Conservation (phyloP, 2,113 vertebrate genomes). For the Sterrhoptilus dennistouni region DNA sequence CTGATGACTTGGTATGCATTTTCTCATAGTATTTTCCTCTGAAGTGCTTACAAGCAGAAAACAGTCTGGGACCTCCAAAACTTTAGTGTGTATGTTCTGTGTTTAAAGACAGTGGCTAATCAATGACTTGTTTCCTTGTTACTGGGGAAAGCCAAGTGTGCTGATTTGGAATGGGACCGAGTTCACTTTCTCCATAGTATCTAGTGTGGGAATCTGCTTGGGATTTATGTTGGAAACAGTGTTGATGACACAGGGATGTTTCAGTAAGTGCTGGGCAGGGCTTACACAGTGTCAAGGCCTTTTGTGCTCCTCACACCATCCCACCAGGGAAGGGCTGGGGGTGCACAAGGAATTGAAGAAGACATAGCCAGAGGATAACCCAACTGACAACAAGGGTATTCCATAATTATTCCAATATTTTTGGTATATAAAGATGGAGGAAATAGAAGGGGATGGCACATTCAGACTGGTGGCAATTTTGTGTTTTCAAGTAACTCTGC, state of each 20-base stretch:
- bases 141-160: background rate
- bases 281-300: background rate
- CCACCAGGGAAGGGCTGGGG: background rate
- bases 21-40: background rate
- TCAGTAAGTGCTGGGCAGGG: background rate
- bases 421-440: background rate
- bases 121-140: background rate
- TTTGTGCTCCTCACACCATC: background rate
- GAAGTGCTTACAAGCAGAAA: background rate
- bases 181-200: background rate
- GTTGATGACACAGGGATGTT: background rate
- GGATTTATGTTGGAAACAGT: background rate
- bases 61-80: background rate
- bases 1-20: background rate
- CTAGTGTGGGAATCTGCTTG: background rate
- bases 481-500: background rate
- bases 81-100: background rate
- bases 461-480: background rate
- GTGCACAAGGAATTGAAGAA: background rate
- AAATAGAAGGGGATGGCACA: background rate
- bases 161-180: background rate
- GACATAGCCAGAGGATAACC: background rate
- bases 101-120: background rate
- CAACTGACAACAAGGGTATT: background rate
- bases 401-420: too few species aligned